Base-by-base conservation (phyloP, 2,888 invertebrate genomes). In the Drosophila mimetica region DNA sequence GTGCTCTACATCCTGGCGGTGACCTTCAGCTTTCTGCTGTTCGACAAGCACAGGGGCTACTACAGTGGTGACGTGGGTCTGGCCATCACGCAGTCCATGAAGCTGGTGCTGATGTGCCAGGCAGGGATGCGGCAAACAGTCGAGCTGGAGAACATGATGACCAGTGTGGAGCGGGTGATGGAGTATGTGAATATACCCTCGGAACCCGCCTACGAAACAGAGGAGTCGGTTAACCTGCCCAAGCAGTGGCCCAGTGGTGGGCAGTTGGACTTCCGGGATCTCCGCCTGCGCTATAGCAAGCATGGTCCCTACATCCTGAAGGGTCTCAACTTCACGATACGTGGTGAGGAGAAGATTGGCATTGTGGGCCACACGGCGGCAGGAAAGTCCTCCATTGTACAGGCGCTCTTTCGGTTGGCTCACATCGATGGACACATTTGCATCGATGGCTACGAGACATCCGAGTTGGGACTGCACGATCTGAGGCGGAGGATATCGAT, bases 51-150 rank as follows among this genome's bases (percentile, higher is more conserved):
- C 9, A 64, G 79, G 0, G 67, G 77, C 2, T 91, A 88, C 42
- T 83, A 83, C 36, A 91, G 95, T 14, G 95, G 95, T 0, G 94
- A 94, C 74, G 95, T 95, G 0, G 95, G 95, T 0, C 88, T 96
- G 41, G 95, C 95, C 1, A 95, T 96, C 25, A 95, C 95, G 0
- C 95, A 95, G 80, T 94, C 95, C 25, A 94, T 95, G 50, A 94
- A 94, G 0, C 90, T 96, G 18, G 94, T 95, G 0, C 94, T 95
- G 1, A 95, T 95, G 94, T 95, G 95, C 32, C 95, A 95, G 88
- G 97, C 95, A 94, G 96, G 96, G 0, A 96, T 97, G 93, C 91
- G 97, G n/a, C 97, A 97, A 88, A 96, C 96, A 0, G 96, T 97
- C 0, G 97, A 97, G 86, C 93, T 96, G 3, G 95, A 96, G 89